A percentile compares a stretch with the other conserved stretches of the same genome.
Conservation (phyloP, 2,113 vertebrate genomes). For the Sylvietta virens region DNA sequence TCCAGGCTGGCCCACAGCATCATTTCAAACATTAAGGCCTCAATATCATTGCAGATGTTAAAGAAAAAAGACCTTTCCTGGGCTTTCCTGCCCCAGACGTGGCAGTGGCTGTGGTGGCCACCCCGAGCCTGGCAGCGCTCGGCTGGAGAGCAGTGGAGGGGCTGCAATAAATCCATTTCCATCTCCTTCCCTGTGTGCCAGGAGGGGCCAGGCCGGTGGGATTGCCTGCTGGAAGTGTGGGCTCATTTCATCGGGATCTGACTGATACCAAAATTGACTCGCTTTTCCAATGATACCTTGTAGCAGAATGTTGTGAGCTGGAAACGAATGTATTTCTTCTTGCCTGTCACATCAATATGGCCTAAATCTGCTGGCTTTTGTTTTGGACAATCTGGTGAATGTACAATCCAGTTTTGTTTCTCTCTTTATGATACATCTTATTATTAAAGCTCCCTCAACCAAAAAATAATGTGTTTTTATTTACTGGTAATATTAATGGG, state of each 20-base stretch:
- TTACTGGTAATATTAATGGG: background rate
- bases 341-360: slow-evolving; percentile 20
- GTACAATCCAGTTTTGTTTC: slow-evolving; percentile 22
- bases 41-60: fast-evolving
- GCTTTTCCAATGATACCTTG: background rate
- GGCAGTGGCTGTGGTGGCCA: background rate
- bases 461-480: slow-evolving; percentile 25
- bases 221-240: background rate
- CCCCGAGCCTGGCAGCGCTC: background rate
- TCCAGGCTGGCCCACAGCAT: background rate
- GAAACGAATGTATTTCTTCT: slow-evolving; percentile 1
- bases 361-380: slow-evolving; percentile 15
- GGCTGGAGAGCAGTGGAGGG: background rate
- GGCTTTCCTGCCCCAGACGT: fast-evolving
- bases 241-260: background rate
- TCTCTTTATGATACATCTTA: background rate
- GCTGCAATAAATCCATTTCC: background rate
- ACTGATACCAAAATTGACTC: background rate
- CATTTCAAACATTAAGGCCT: background rate
- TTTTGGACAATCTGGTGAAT: background rate
- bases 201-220: background rate
- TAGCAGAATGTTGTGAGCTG: background rate
- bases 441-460: slow-evolving; percentile 36
- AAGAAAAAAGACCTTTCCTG: background rate
- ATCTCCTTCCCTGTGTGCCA: background rate